phyloP scores from a whole-genome alignment of 2,888 invertebrate genomes.

The Cantharis nigra region DNA sequence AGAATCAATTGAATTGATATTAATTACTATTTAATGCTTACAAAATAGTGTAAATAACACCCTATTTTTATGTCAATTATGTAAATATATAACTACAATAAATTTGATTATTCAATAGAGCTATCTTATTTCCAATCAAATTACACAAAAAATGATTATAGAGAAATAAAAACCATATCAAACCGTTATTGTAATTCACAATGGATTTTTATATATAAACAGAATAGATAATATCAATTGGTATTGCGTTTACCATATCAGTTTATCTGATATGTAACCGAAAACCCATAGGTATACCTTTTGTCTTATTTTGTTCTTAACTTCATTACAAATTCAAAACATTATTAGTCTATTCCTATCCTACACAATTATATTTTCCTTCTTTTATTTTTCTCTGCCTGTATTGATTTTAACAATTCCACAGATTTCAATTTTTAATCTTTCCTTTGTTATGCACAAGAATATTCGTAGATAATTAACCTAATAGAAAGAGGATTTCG shows the following conservation, averaged over 20 bases:
- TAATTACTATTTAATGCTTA: not conserved
- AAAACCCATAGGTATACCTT: not conserved
- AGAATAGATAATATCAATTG: constrained; percentile 11
- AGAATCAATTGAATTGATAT: not conserved
- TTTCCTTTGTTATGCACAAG: not conserved
- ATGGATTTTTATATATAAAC: constrained; percentile 12
- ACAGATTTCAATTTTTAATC: not conserved
- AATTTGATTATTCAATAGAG: not conserved
- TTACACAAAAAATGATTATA: constrained; percentile 10
- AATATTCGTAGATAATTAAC: too few species aligned
- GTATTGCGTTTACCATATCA: not conserved
- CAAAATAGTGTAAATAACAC: not conserved
- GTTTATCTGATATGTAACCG: not conserved
- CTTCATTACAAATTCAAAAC: not conserved
- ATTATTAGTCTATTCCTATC: not conserved
- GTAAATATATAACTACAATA: not conserved
- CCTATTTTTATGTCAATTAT: not conserved
- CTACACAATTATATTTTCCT: not conserved
- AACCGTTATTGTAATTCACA: constrained; percentile 10
- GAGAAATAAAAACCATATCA: constrained; percentile 13
- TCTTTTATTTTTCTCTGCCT: not conserved
- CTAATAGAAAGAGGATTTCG: too few species aligned
- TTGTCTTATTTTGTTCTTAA: not conserved
- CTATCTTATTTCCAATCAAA: not conserved
- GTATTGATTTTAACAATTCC: not conserved